A percentile compares a stretch with the other conserved stretches of the same genome.
Conservation (phyloP, 2,113 vertebrate species). For the Ptilorrhoa leucosticta region DNA sequence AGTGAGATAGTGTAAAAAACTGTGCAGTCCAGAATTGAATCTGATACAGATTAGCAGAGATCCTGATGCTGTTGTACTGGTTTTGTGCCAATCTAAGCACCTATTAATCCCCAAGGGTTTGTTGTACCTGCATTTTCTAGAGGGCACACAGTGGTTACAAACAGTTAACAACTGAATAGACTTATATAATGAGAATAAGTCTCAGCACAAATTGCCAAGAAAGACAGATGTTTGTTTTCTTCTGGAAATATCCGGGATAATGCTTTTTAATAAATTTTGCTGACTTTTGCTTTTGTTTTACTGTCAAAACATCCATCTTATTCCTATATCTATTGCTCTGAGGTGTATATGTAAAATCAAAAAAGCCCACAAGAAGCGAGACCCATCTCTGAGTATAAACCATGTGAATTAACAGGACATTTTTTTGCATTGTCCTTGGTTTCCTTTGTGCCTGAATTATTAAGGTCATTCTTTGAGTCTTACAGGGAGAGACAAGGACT, state of each 20-base stretch:
- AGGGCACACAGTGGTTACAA: neutral
- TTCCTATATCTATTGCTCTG: neutral
- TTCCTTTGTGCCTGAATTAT: neutral
- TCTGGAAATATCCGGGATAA: neutral
- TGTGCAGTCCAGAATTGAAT: neutral
- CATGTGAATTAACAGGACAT: neutral
- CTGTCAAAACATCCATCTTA: neutral
- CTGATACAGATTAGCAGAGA: neutral
- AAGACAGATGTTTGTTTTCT: neutral
- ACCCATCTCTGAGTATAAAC: neutral
- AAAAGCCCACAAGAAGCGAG: neutral
- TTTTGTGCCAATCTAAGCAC: neutral
- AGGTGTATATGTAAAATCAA: neutral
- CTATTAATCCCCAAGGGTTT: neutral
- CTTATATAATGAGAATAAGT: neutral
- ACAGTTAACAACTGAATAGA: neutral
- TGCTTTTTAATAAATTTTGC: neutral
- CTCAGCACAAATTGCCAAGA: neutral
- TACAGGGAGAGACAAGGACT: neutral
- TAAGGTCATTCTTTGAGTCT: neutral
- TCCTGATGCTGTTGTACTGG: neutral
- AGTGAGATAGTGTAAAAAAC: neutral
- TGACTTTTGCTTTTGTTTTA: neutral
- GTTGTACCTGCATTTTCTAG: neutral
- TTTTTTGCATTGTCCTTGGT: neutral